A percentile compares a stretch with the other conserved stretches of the same genome.
Conservation (phyloP, 2,888 invertebrate genomes). For the Tipula confusa region DNA sequence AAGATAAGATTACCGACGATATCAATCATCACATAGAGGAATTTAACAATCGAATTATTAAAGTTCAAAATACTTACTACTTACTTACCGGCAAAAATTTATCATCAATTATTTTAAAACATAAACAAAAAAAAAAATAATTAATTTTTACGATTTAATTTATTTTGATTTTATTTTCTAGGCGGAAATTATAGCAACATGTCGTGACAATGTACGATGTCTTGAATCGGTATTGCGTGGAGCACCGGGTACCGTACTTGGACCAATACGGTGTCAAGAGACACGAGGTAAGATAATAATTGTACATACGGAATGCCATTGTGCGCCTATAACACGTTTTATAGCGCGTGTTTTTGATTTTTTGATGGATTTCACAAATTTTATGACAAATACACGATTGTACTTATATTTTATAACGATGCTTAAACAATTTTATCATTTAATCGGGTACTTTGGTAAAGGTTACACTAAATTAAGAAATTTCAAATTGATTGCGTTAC, state of each 20-base stretch:
- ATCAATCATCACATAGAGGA: not conserved
- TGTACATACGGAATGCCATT: constrained; percentile 43
- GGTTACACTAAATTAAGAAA: not conserved
- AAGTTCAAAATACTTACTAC: not conserved
- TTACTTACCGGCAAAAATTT: not conserved
- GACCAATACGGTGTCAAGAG: constrained; percentile 55
- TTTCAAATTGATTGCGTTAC: not conserved
- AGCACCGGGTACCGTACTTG: constrained; percentile 52
- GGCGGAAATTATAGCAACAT: constrained; percentile 80
- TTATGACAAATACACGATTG: constrained; percentile 45
- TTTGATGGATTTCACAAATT: constrained; percentile 45
- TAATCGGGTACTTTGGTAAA: constrained; percentile 29
- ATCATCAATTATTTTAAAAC: not conserved
- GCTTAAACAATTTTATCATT: constrained; percentile 34
- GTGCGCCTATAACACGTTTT: constrained; percentile 49
- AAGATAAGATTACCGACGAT: not conserved
- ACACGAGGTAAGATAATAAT: constrained; percentile 53
- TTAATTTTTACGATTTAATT: not conserved
- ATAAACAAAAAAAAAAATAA: not conserved
- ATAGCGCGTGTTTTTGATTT: constrained; percentile 46
- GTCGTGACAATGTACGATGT: constrained; percentile 80
- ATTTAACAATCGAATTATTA: not conserved
- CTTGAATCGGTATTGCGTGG: constrained; percentile 65
- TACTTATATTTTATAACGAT: constrained; percentile 45
- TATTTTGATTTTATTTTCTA: constrained; percentile 46